A percentile compares a stretch with the other conserved stretches of the same genome.
Conservation (phyloP, 2,888 invertebrate species). For the Neoitamus cyanurus region DNA sequence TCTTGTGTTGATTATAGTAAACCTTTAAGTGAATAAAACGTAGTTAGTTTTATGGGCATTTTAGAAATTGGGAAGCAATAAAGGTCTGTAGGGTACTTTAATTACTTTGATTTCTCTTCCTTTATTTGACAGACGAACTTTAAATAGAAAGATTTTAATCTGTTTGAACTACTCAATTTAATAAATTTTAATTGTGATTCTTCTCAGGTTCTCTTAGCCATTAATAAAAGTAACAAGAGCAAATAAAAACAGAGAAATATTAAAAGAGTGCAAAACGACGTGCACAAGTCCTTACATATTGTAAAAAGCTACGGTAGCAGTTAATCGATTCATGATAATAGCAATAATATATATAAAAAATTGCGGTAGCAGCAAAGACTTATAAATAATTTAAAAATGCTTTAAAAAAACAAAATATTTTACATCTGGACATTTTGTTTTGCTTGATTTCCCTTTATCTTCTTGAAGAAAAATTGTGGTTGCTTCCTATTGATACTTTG, state of each 20-base stretch:
- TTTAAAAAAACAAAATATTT: slow-evolving; percentile 20
- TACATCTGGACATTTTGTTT: slow-evolving; percentile 9
- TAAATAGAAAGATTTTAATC: neutral
- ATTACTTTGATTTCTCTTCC: neutral
- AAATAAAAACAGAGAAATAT: slow-evolving; percentile 18
- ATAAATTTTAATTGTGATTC: slow-evolving; percentile 24
- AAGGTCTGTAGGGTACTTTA: neutral
- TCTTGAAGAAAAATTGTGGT: neutral
- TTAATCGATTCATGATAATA: neutral
- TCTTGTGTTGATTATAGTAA: too few species aligned
- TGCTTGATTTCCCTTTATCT: neutral
- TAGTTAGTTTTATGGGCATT: neutral
- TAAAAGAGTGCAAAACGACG: slow-evolving; percentile 21
- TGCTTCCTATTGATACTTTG: neutral
- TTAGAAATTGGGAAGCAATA: neutral
- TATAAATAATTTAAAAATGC: slow-evolving; percentile 36
- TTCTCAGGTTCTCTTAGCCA: slow-evolving; percentile 18
- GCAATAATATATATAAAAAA: slow-evolving; percentile 28
- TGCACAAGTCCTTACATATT: slow-evolving; percentile 19
- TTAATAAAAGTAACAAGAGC: slow-evolving; percentile 6
- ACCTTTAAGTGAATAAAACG: neutral
- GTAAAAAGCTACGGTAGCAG: slow-evolving; percentile 3
- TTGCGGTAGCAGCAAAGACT: neutral
- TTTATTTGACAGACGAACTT: neutral
- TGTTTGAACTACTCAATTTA: neutral